These are phyloP conservation scores for Drosophila subpulchrella DNA, from an alignment of 1,140 invertebrate genomes.

Conservation along the genomic window DNA sequence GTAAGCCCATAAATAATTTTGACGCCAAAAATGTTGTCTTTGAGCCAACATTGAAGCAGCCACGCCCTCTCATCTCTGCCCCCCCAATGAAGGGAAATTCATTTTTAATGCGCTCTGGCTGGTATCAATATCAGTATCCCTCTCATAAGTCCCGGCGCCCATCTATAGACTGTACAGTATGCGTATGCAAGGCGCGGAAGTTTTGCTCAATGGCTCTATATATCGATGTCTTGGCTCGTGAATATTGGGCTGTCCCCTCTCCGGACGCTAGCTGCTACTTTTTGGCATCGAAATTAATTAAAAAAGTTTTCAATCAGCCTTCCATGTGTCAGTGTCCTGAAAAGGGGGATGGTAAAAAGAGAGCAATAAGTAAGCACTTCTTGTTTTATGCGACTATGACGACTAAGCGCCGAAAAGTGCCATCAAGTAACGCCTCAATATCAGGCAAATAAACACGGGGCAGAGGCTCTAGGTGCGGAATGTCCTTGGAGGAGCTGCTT, in stretches of 20 bases:
- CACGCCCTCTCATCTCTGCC: neutral
- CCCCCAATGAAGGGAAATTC: slow-evolving; percentile 64
- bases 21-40: slow-evolving; percentile 47
- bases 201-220: slow-evolving; percentile 38
- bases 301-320: slow-evolving; percentile 79
- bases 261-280: neutral
- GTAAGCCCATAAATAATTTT: slow-evolving; percentile 76
- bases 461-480: neutral
- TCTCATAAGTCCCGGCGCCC: neutral
- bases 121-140: slow-evolving; percentile 29
- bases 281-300: slow-evolving; percentile 78
- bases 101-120: slow-evolving; percentile 63
- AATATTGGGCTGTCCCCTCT: slow-evolving; percentile 8
- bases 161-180: neutral
- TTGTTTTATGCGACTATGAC: neutral
- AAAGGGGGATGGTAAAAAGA: neutral
- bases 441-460: slow-evolving; percentile 1
- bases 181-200: slow-evolving; percentile 27
- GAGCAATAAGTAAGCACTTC: slow-evolving; percentile 1
- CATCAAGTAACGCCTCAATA: slow-evolving; percentile 33
- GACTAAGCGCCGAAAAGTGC: neutral
- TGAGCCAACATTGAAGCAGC: slow-evolving; percentile 2
- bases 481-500: neutral
- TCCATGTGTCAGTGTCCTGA: slow-evolving; percentile 64
- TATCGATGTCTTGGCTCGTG: slow-evolving; percentile 2